Base-by-base conservation (phyloP, 2,797 vertebrate species). In the Hippocampus kuda region DNA sequence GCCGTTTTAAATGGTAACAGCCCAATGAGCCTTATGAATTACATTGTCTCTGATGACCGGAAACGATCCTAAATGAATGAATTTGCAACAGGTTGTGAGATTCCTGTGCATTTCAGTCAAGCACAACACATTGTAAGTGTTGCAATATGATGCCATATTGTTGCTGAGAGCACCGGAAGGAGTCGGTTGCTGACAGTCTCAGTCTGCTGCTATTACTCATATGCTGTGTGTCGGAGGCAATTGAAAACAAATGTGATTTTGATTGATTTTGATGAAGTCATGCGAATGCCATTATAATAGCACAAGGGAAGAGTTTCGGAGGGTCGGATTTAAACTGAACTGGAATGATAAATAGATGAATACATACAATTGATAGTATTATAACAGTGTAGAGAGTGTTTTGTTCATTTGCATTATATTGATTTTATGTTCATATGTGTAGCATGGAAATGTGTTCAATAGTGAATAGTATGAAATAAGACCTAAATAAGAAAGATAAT, bases 261-360 rank as follows among this genome's bases (percentile, higher is more conserved):
- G 34, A 41, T 5, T 63, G 12, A n/a, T 63, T 63, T 18, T 6
- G 10, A n/a, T 63, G 27, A 6, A 69, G 48, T 75, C 69, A 46
- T 72, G 68, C 70, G 4, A 64, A 75, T 77, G 69, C 70, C 56
- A 72, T 77, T 74, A 72, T 62, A 68, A 62, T 53, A 48, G 64
- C 56, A 63, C 64, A 54, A 64, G 64, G 66, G 30, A 27, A 56
- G 38, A 51, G 15, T 1, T 5, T 24, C 22, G n/a, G n/a, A 20
- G 30, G 20, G 67, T 59, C 30, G 30, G 6, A 27, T 24, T 30
- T 59, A 59, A 57, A 57, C 26, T 15, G 56, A 27, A 27, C 13
- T 16, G 5, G 56, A 27, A 59, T 26, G 15, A 15, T 46, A 15
- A 4, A 46, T 20, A 15, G 18, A 49, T 7, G 49, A 20, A 51